Base-by-base conservation (phyloP, 1,140 invertebrate genomes). In the Philopotamus ludificatus region DNA sequence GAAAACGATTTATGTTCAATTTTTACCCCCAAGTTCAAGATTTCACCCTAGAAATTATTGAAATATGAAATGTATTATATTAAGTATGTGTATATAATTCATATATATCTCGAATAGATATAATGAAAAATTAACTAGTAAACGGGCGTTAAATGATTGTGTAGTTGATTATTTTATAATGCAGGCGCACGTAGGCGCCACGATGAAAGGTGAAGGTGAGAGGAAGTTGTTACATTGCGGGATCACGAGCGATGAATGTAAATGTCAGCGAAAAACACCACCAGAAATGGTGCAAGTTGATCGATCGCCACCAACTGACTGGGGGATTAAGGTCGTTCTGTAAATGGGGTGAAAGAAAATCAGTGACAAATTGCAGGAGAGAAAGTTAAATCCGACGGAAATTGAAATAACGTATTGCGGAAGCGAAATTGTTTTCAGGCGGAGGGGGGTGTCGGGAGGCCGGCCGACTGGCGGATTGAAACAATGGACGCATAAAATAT, bases 241-340 rank as follows among this genome's bases (percentile, higher is more conserved):
- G 34, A n/a, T 8, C 8, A 20, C 4, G 44, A 20, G 10, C 4
- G 15, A 47, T 12, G 44, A 47, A 16, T 47, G 44, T 47, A 47
- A 47, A 47, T 47, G 44, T 47, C 44, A 47, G 44, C 44, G 8
- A 20, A 20, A n/a, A 47, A 47, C 10, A 20, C n/a, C 44, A 47
- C 44, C 44, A 47, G 8, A 20, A 47, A 47, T 47, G 44, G 44
- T 47, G 44, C 44, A 47, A 16, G 44, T 16, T 47, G 44, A 47
- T 47, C 44, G 44, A 47, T 47, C 10, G 44, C 44, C 44, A 4
- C 44, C 44, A 47, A 9, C 44, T 16, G 44, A 47, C 44, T 47
- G 44, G 44, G n/a, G n/a, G 18, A 47, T 47, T 47, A 47, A 47
- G 44, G 44, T 16, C 44, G 18, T 47, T 47, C 44, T 20, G 10